Evolutionary conservation across 1,140 invertebrate genomes (phyloP).

Genomic region (Hylaeus volcanicus): DNA sequence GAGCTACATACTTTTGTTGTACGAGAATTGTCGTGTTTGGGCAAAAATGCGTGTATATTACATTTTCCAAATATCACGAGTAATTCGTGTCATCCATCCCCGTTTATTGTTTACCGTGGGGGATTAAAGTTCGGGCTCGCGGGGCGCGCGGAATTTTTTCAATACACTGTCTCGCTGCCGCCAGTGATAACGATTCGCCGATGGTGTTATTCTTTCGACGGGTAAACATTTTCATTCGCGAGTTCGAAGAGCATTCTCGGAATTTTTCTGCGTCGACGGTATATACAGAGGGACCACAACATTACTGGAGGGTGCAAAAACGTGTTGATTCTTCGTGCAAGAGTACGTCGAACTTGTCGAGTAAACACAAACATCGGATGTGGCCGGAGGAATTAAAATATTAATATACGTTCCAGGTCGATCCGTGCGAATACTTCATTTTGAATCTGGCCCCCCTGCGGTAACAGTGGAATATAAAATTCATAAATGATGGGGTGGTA

Average conservation of each 20-base stretch:
- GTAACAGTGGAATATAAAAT: no score
- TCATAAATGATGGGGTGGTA: no score
- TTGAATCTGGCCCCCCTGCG: no score
- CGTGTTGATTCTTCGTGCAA: background rate
- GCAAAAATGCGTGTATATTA: no score
- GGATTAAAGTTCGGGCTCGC: no score
- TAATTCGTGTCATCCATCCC: background rate
- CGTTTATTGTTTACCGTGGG: slow-evolving; percentile 16
- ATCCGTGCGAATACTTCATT: no score
- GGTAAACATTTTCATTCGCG: background rate
- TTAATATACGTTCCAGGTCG: no score
- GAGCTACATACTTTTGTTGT: no score
- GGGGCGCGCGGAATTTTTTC: slow-evolving; percentile 36
- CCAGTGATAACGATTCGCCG: background rate
- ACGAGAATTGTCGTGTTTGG: no score
- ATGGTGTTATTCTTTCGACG: background rate
- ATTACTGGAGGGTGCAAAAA: background rate
- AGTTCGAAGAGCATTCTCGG: background rate
- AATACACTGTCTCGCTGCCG: background rate
- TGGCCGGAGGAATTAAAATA: no score
- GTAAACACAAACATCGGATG: background rate
- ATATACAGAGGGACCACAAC: background rate
- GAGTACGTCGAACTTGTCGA: background rate
- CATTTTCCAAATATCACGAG: no score
- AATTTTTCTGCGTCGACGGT: background rate